A percentile compares a stretch with the other conserved stretches of the same genome.
These are phyloP conservation scores for Nyleta sp. DNA, from an alignment of 2,888 invertebrate genomes.

Conservation along the genomic window DNA sequence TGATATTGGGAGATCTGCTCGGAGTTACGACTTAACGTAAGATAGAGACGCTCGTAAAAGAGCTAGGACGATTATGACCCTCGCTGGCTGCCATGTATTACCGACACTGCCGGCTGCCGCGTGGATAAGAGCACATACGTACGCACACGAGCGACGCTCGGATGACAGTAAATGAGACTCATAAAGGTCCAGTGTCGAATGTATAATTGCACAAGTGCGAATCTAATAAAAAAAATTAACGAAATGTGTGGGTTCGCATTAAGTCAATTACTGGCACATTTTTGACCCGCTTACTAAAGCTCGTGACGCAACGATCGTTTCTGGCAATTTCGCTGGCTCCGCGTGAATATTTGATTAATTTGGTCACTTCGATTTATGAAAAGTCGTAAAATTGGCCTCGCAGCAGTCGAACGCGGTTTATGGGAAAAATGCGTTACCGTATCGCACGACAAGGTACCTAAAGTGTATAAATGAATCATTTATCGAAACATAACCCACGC, in stretches of 20 bases:
- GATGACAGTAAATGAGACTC: slow-evolving; percentile 23
- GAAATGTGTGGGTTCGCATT: slow-evolving; percentile 10
- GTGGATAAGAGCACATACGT: slow-evolving; percentile 41
- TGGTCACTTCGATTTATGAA: slow-evolving; percentile 34
- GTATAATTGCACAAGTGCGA: slow-evolving; percentile 40
- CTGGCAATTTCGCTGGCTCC: no score
- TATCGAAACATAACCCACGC: slow-evolving; percentile 80
- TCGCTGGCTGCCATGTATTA: slow-evolving; percentile 29
- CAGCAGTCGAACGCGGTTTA: slow-evolving; percentile 38
- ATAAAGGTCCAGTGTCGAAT: slow-evolving; percentile 33
- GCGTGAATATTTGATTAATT: slow-evolving; percentile 38
- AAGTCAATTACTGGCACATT: slow-evolving; percentile 21
- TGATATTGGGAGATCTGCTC: slow-evolving; percentile 14
- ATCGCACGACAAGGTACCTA: slow-evolving; percentile 73
- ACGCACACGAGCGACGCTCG: slow-evolving; percentile 5
- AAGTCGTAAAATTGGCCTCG: slow-evolving; percentile 48
- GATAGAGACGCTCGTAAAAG: slow-evolving; percentile 57
- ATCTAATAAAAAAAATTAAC: slow-evolving; percentile 33
- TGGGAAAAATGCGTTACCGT: slow-evolving; percentile 59
- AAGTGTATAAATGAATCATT: slow-evolving; percentile 81
- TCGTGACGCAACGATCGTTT: not conserved
- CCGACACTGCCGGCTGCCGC: slow-evolving; percentile 41
- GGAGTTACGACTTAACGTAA: slow-evolving; percentile 42
- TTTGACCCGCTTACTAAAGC: slow-evolving; percentile 15
- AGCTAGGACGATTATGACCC: slow-evolving; percentile 53